Conservation (phyloP, 2,113 vertebrate genomes). For the Eolophus roseicapilla region DNA sequence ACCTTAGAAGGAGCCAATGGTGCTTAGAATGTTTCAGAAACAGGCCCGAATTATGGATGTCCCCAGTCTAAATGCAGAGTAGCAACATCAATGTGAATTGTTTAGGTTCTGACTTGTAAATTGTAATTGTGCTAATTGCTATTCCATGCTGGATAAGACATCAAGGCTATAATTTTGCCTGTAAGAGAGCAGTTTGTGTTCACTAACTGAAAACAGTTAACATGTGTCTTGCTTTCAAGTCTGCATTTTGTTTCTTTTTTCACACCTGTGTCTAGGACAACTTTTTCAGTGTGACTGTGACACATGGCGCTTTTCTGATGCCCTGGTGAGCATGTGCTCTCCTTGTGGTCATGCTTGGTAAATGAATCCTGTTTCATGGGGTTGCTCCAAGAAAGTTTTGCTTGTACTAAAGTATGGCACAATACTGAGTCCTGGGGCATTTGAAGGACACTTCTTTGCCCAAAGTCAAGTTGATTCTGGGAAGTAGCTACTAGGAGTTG, state of each 20-base stretch:
- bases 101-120: not conserved
- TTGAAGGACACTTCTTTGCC: not conserved
- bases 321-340: not conserved
- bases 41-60: not conserved
- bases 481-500: not conserved
- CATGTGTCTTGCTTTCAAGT: not conserved
- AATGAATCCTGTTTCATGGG: not conserved
- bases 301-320: not conserved
- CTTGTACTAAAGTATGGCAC: not conserved
- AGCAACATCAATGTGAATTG: not conserved
- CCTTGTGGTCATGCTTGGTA: not conserved
- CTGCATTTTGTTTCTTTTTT: not conserved
- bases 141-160: not conserved
- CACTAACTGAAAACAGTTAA: not conserved
- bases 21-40: not conserved
- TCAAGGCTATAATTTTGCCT: not conserved
- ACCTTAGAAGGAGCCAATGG: not conserved
- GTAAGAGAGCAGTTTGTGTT: not conserved
- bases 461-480: not conserved
- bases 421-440: not conserved
- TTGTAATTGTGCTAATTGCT: constrained; percentile 41
- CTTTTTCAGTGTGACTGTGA: not conserved
- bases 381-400: not conserved
- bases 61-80: constrained; percentile 3
- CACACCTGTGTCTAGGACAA: not conserved